Conservation (phyloP, 2,888 invertebrate genomes). For the Chrysina gloriosa region DNA sequence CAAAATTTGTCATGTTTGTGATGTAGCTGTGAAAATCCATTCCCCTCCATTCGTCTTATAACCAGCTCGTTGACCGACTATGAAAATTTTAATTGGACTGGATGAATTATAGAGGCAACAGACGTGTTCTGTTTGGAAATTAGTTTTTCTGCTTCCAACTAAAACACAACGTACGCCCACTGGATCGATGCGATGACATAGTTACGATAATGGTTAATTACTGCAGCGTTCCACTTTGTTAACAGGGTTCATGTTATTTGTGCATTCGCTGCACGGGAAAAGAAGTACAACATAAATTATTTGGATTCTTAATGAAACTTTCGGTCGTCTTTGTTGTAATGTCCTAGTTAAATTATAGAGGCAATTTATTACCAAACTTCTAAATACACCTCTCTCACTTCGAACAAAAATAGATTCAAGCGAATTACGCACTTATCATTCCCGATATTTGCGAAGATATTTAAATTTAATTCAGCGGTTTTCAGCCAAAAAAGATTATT, state of each 20-base stretch:
- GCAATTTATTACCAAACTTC: constrained; percentile 17
- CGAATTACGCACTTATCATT: constrained; percentile 4
- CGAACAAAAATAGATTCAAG: constrained; percentile 7
- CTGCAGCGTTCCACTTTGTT: constrained; percentile 25
- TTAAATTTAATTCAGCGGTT: no score
- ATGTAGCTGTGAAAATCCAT: no score
- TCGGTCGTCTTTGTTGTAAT: constrained; percentile 11
- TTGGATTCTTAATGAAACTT: constrained; percentile 18
- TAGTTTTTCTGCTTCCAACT: constrained; percentile 16
- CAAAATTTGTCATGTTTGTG: no score
- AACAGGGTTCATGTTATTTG: constrained; percentile 20
- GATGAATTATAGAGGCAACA: neutral
- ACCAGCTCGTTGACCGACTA: neutral
- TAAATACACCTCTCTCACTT: neutral
- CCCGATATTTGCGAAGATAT: no score
- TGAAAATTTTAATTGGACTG: neutral
- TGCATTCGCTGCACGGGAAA: constrained; percentile 15
- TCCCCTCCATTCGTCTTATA: no score
- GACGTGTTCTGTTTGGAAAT: constrained; percentile 21
- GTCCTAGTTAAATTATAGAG: constrained; percentile 17
- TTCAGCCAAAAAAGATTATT: no score
- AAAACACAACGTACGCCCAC: constrained; percentile 13
- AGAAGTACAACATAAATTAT: constrained; percentile 19
- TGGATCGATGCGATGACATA: constrained; percentile 27
- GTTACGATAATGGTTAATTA: constrained; percentile 35